Evolutionary conservation across 1,140 invertebrate species (phyloP), one percentile per base, ranked within the genome.

Genomic region (Leptonema lineaticorne): DNA sequence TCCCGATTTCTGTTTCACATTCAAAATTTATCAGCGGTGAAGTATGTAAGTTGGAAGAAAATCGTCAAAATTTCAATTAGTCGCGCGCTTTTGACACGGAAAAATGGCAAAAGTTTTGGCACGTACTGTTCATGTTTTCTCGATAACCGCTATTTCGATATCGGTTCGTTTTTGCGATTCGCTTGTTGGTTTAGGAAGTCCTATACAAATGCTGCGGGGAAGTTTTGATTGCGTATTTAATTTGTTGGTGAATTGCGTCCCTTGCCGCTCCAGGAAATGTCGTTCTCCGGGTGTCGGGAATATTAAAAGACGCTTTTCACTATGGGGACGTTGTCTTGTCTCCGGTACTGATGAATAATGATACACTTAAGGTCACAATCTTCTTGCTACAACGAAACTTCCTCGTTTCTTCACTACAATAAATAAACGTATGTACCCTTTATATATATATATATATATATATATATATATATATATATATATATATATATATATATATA

Each of bases 191-290:
- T 53, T 53, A 53, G 20, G 16, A 48, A 18, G 46, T 18, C 46
- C 50, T 53, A 22, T 53, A 53, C 50, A 53, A 53, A 53, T 26
- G 50, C 50, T n/a, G 20, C 50, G 50, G 50, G 22, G 50, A 53
- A 53, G 50, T 53, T 53, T 53, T 53, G 50, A 53, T 53, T 53
- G 50, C 50, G 50, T 53, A 53, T 53, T 53, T 53, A 53, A 53
- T 53, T 53, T 26, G 50, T 26, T 53, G 50, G 50, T 26, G 50
- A 53, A 53, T 53, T 26, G 50, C 50, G 50, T 53, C 22, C 46
- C 46, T 18, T 48, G n/a, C 46, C 22, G 2, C 46, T 53, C 22
- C 50, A 26, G 50, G 50, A 53, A 53, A 53, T 26, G 50, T 53
- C 50, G 27, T n/a, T n/a, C n/a, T 11, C 50, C 22, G 20, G 22